Conservation (phyloP, 2,888 invertebrate genomes). For the Cosmia pyralina region DNA sequence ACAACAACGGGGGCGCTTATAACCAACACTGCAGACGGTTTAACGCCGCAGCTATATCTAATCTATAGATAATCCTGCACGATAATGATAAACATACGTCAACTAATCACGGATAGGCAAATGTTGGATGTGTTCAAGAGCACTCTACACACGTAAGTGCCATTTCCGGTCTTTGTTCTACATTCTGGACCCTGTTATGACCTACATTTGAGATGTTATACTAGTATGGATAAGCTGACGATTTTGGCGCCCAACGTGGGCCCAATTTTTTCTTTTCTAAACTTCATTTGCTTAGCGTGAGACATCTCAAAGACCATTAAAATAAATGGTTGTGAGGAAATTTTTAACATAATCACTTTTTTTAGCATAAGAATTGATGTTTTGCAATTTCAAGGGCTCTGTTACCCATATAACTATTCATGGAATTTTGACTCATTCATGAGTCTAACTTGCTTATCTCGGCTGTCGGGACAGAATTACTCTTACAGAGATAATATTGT, state of each 20-base stretch:
- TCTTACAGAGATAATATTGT: constrained; percentile 42
- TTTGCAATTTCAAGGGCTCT: constrained; percentile 18
- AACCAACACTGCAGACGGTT: constrained; percentile 24
- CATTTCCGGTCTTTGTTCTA: constrained; percentile 28
- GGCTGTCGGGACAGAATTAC: constrained; percentile 21
- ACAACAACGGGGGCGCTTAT: constrained; percentile 41
- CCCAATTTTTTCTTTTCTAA: neutral
- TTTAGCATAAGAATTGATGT: neutral
- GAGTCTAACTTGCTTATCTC: constrained; percentile 33
- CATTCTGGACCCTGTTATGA: constrained; percentile 6
- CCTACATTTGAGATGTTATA: constrained; percentile 8
- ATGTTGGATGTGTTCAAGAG: constrained; percentile 57
- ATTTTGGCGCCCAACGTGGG: constrained; percentile 55
- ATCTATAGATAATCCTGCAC: constrained; percentile 51
- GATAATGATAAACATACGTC: constrained; percentile 56
- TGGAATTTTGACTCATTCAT: constrained; percentile 38
- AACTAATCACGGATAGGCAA: constrained; percentile 54
- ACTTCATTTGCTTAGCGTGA: neutral
- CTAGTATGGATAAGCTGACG: neutral
- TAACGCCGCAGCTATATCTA: constrained; percentile 50
- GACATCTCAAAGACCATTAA: neutral
- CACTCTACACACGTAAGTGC: constrained; percentile 33
- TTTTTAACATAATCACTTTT: neutral
- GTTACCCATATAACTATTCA: constrained; percentile 16
- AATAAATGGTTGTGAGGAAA: neutral